Evolutionary conservation across 2,113 vertebrate genomes (phyloP).

Genomic region (Electrona antarctica): DNA sequence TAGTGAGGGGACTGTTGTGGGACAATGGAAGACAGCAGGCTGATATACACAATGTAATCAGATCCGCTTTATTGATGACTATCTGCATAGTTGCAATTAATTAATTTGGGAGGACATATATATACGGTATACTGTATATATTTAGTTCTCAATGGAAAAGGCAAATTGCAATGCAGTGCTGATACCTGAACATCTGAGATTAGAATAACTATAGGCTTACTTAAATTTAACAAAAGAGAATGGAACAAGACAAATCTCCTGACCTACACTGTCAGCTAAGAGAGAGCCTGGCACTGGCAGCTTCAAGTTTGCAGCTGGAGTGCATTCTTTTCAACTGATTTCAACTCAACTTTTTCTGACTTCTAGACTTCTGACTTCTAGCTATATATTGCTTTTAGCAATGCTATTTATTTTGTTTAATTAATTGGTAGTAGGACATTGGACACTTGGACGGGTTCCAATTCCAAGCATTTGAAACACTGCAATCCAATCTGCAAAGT

Average conservation of each 20-base stretch:
- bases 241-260: constrained; percentile 2
- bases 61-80: constrained; percentile 40
- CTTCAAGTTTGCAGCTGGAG: constrained; percentile 4
- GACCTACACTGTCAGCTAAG: constrained; percentile 15
- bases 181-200: constrained; percentile 8
- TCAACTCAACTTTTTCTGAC: constrained; percentile 29
- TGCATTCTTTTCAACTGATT: constrained; percentile 9
- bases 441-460: constrained; percentile 18
- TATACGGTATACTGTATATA: neutral
- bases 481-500: constrained; percentile 7
- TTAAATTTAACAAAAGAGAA: too few relatives aligned
- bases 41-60: constrained; percentile 50
- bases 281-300: constrained; percentile 10
- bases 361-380: constrained; percentile 26
- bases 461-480: constrained; percentile 25
- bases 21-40: constrained; percentile 65
- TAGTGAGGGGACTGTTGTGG: constrained; percentile 31
- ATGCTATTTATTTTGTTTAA: constrained; percentile 39
- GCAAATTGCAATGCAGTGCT: neutral
- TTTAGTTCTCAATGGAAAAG: neutral
- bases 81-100: constrained; percentile 34
- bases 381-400: constrained; percentile 19
- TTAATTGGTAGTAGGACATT: constrained; percentile 39
- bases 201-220: constrained; percentile 9
- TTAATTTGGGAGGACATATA: constrained; percentile 13